These are phyloP conservation scores for Elegia similella DNA, from an alignment of 2,888 invertebrate genomes.

Conservation along the genomic window DNA sequence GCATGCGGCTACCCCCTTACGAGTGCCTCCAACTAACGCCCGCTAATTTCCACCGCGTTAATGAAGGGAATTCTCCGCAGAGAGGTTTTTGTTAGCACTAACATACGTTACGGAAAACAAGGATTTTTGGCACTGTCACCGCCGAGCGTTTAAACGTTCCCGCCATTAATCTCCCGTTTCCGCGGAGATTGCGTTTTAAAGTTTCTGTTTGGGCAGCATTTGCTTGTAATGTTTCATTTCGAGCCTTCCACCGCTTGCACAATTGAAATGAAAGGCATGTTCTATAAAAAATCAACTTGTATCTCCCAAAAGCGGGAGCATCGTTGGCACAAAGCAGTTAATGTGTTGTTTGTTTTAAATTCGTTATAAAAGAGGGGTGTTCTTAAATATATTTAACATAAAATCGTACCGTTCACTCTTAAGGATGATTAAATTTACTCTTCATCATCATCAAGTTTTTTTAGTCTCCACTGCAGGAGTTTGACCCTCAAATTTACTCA, in stretches of 20 bases:
- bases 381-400: too few species aligned
- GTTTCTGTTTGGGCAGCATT: conserved; percentile 64
- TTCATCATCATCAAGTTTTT: too few species aligned
- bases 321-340: too few species aligned
- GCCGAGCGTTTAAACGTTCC: conserved; percentile 61
- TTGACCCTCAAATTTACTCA: too few species aligned
- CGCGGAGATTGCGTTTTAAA: conserved; percentile 75
- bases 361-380: too few species aligned
- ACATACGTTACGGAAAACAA: conserved; percentile 44
- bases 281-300: conserved; percentile 32
- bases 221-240: conserved; percentile 61
- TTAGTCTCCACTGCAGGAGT: too few species aligned
- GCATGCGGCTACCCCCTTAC: conserved; percentile 63
- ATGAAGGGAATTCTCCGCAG: conserved; percentile 64
- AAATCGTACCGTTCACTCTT: too few species aligned
- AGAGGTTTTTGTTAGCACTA: conserved; percentile 62
- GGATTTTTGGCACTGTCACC: conserved; percentile 71
- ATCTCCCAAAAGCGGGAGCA: too few species aligned
- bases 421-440: too few species aligned
- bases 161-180: conserved; percentile 68
- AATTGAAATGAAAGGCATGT: conserved; percentile 46
- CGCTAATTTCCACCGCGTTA: conserved; percentile 68
- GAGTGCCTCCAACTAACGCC: conserved; percentile 63
- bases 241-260: conserved; percentile 30
- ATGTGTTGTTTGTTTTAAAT: too few species aligned